These are phyloP conservation scores for Heliconius aoede DNA, from an alignment of 2,888 invertebrate species.

Conservation along the genomic window DNA sequence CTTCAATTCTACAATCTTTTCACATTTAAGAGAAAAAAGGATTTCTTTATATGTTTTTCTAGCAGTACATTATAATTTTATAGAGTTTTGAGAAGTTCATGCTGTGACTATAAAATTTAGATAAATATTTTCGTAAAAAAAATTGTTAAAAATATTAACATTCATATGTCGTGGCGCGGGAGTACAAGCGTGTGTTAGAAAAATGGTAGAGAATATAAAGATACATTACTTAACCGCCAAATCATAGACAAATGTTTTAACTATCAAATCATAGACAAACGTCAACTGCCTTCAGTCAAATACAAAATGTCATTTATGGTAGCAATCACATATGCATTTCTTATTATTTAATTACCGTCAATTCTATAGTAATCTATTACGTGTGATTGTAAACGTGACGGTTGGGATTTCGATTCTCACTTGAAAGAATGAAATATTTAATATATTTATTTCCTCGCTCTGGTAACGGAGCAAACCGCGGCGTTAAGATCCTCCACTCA, in stretches of 20 bases:
- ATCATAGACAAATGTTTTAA: no score
- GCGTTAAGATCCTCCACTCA: not conserved
- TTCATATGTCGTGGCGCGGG: not conserved
- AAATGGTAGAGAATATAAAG: no score
- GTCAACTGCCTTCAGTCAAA: no score
- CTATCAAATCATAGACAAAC: no score
- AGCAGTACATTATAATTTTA: not conserved
- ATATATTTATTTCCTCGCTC: not conserved
- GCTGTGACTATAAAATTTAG: not conserved
- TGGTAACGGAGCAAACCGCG: not conserved
- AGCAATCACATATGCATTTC: no score
- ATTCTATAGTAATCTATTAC: no score
- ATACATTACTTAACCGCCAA: no score
- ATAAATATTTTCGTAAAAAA: not conserved
- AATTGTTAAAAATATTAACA: not conserved
- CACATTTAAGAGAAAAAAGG: not conserved
- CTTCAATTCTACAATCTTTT: slow-evolving; percentile 8
- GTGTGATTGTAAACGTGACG: not conserved
- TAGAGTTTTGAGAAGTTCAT: not conserved
- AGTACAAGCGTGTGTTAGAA: not conserved
- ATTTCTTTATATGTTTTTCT: not conserved
- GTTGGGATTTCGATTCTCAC: not conserved
- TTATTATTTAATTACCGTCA: no score
- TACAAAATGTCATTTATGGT: no score
- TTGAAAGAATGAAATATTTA: not conserved